Evolutionary conservation across 2,888 invertebrate genomes (phyloP).

Genomic region (Rhimphoctona megacephalus): DNA sequence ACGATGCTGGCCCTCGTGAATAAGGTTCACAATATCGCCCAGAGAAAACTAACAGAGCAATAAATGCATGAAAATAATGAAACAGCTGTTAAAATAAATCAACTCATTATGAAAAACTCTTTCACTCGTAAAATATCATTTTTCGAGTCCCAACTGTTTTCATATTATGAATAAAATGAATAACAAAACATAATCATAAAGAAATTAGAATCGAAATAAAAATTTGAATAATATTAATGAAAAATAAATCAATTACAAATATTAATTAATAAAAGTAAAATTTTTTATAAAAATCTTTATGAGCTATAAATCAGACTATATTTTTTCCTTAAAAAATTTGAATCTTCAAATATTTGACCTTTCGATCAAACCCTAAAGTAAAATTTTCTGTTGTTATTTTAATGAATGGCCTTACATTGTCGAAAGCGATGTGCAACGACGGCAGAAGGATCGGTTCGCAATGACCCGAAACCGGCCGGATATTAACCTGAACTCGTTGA

Average conservation of each 20-base stretch:
- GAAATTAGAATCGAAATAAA: background rate
- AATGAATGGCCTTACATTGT: constrained; percentile 29
- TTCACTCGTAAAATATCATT: background rate
- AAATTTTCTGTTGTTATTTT: constrained; percentile 18
- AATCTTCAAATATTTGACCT: background rate
- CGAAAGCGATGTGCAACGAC: constrained; percentile 15
- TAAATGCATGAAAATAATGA: constrained; percentile 11
- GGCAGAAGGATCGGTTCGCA: constrained; percentile 26
- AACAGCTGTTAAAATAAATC: background rate
- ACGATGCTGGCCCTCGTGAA: background rate
- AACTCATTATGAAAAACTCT: background rate
- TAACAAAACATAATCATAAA: background rate
- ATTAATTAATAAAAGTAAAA: too few species aligned
- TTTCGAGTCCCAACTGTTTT: background rate
- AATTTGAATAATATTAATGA: background rate
- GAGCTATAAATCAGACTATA: background rate
- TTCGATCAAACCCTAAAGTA: background rate
- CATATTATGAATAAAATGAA: background rate
- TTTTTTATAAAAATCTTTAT: background rate
- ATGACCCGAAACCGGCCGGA: constrained; percentile 72
- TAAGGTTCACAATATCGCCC: background rate
- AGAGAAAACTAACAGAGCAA: background rate
- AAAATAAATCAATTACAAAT: too few species aligned
- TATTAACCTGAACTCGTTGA: constrained; percentile 76
- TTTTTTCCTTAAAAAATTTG: background rate